These are phyloP conservation scores for Poeciliopsis paucimaculata DNA, from an alignment of 2,797 vertebrate genomes.

Conservation along the genomic window DNA sequence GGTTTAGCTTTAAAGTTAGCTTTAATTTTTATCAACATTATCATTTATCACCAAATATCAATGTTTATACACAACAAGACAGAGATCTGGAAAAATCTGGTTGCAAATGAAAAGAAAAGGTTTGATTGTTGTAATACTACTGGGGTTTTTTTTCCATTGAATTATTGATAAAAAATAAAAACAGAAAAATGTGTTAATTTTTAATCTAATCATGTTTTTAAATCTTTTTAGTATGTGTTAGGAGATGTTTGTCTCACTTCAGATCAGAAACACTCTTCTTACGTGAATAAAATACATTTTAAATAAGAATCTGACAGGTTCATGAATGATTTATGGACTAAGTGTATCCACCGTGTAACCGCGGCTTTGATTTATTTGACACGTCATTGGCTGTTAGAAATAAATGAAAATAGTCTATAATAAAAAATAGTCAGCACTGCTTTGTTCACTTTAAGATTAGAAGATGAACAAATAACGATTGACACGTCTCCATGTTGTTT, in stretches of 20 bases:
- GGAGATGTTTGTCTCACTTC: neutral
- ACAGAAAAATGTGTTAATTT: neutral
- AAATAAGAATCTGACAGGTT: neutral
- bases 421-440: neutral
- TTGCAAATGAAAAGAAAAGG: neutral
- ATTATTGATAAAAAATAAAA: neutral
- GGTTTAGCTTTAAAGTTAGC: neutral
- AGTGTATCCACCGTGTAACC: neutral
- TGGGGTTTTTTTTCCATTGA: neutral
- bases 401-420: neutral
- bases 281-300: neutral
- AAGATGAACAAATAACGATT: neutral
- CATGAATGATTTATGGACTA: neutral
- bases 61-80: neutral
- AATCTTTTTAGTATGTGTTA: neutral
- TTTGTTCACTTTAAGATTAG: neutral
- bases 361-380: neutral
- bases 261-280: neutral
- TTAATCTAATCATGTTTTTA: neutral
- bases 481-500: neutral
- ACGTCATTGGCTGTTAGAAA: neutral
- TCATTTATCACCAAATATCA: neutral
- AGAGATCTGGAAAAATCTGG: neutral
- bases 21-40: neutral
- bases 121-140: neutral